Evolutionary conservation across 2,888 invertebrate genomes (phyloP).

Genomic region (Abscondita cerata): DNA sequence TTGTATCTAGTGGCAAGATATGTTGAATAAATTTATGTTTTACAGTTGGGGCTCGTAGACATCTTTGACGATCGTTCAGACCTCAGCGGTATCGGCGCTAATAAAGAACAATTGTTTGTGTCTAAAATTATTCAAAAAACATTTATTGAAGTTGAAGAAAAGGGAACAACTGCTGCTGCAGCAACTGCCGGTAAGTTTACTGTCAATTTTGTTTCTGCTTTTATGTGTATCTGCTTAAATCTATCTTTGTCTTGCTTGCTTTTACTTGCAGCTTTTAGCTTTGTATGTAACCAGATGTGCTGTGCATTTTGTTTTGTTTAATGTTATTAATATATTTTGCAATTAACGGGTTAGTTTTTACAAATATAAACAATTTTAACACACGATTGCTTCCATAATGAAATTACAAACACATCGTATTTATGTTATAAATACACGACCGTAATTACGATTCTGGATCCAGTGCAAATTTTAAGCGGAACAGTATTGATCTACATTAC

Average conservation of each 20-base stretch:
- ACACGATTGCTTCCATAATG: too few relatives aligned
- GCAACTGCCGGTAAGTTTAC: slow-evolving; percentile 46
- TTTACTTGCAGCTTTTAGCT: background rate
- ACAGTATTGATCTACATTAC: too few relatives aligned
- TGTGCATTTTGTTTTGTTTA: background rate
- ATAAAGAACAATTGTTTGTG: slow-evolving; percentile 42
- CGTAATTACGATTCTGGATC: too few relatives aligned
- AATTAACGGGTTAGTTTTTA: background rate
- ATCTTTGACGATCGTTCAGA: slow-evolving; percentile 39
- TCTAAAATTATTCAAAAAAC: slow-evolving; percentile 53
- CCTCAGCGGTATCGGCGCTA: slow-evolving; percentile 47
- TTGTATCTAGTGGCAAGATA: background rate
- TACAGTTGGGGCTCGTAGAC: slow-evolving; percentile 43
- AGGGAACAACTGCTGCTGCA: slow-evolving; percentile 53
- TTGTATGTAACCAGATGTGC: background rate
- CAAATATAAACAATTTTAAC: background rate
- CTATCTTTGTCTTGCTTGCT: background rate
- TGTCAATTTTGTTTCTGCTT: slow-evolving; percentile 2
- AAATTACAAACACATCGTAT: too few relatives aligned
- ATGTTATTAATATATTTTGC: background rate
- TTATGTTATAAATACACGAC: too few relatives aligned
- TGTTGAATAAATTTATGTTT: slow-evolving; percentile 45
- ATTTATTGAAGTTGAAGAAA: slow-evolving; percentile 54
- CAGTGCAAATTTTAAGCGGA: too few relatives aligned
- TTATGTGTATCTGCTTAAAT: background rate